Evolutionary conservation across 1,140 invertebrate species (phyloP), one percentile per base, ranked within the genome.

Genomic region (Ptiloglossa arizonensis): DNA sequence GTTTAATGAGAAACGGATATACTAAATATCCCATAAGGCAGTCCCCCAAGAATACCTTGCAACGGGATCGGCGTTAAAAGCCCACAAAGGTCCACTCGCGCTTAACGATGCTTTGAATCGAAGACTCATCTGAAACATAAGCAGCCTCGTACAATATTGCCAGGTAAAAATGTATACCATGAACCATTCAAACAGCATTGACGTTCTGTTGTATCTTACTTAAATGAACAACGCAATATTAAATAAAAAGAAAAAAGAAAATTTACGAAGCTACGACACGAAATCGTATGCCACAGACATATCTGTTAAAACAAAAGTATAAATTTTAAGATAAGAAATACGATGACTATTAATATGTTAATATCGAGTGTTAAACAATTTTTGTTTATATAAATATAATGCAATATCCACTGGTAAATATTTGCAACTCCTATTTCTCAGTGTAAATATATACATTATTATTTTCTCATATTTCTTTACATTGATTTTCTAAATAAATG

Each of bases 61-160:
- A 93, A 91, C 90, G 90, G 91, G 89, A 92, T 90, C 91, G 89
- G 89, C 88, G 89, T 90, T 88, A 90, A 88, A 83, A 88, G 91
- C 90, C 89, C 90, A 86, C 81, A 88, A 87, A 90, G 88, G 85
- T 92, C 90, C 91, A 82, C 86, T 89, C 82, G 83, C 89, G 89
- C 87, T 90, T 91, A 90, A 90, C 86, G 85, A 84, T 90, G 87
- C 87, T 90, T 91, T 81, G 87, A 90, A 89, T 90, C 79, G 90
- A 88, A 87, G 91, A 90, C 87, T 88, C 89, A 93, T 92, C 91
- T 93, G 92, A 93, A 93, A 93, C 92, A 93, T 91, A 93, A 92
- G 91, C 89, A 92, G 87, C 88, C 89, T 89, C 91, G 91, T 93
- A 92, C 88, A 92, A 92, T 93, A 87, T 88, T 89, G 72, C 75